Percentiles rank a stretch among this genome's conserved stretches.
Evolutionary conservation across 1,140 invertebrate species (phyloP).

Genomic region (Papilio polyxenes): DNA sequence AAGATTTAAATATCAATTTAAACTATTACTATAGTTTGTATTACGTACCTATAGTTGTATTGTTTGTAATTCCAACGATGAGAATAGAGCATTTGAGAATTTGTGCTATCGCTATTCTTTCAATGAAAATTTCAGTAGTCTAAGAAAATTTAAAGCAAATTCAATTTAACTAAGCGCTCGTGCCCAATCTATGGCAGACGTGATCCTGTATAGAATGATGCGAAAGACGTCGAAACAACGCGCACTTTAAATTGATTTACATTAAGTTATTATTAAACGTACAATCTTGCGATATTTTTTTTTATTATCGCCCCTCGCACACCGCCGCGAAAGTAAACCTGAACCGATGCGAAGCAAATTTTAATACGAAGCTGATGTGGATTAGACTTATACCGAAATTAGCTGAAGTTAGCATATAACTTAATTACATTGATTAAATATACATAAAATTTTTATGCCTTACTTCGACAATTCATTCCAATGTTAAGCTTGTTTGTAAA

Average conservation of each 20-base stretch:
- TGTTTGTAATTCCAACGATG: too few relatives aligned
- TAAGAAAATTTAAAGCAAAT: slow-evolving; percentile 25
- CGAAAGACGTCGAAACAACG: background rate
- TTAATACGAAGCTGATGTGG: too few relatives aligned
- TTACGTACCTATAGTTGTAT: too few relatives aligned
- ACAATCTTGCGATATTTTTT: background rate
- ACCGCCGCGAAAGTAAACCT: background rate
- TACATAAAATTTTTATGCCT: too few relatives aligned
- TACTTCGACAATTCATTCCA: too few relatives aligned
- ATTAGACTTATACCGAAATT: too few relatives aligned
- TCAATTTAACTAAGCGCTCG: slow-evolving; percentile 4
- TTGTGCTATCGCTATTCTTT: slow-evolving; percentile 2
- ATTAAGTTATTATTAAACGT: background rate
- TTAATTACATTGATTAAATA: too few relatives aligned
- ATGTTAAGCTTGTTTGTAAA: background rate
- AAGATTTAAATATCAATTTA: background rate
- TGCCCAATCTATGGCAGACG: slow-evolving; percentile 2
- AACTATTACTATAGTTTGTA: too few relatives aligned
- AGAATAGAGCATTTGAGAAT: background rate
- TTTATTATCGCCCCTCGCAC: background rate
- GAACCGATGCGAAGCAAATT: too few relatives aligned
- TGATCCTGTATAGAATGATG: background rate
- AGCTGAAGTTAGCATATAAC: too few relatives aligned
- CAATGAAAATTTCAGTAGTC: background rate
- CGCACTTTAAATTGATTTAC: background rate